Conservation (phyloP, 2,888 invertebrate genomes). For the Volucella zonaria region DNA sequence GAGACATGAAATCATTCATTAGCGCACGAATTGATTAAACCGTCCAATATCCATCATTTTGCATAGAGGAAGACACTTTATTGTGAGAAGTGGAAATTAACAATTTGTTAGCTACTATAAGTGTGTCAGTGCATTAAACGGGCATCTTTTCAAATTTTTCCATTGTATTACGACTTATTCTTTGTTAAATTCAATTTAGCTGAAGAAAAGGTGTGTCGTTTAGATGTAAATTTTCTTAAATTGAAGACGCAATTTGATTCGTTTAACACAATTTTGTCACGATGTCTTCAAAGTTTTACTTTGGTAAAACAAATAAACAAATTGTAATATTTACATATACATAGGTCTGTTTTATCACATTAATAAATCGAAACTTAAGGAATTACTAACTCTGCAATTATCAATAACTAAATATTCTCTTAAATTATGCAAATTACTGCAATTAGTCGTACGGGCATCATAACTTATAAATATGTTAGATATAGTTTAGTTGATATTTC, state of each 20-base stretch:
- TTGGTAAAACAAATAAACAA: too few species aligned
- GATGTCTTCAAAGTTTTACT: too few species aligned
- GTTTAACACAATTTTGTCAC: too few species aligned
- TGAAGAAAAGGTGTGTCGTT: background rate
- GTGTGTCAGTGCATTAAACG: background rate
- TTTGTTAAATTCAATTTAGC: too few species aligned
- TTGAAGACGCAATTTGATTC: too few species aligned
- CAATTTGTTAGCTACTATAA: background rate
- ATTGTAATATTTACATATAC: background rate
- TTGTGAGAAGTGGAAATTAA: background rate
- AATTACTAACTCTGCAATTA: background rate
- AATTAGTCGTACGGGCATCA: background rate
- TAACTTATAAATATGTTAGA: constrained; percentile 1
- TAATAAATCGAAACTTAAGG: background rate
- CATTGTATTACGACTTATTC: background rate
- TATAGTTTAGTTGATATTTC: constrained; percentile 19
- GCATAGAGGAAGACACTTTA: background rate
- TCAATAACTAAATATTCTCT: background rate
- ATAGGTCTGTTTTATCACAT: background rate
- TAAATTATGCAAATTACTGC: constrained; percentile 16
- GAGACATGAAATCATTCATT: constrained; percentile 46
- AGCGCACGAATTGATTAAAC: constrained; percentile 21
- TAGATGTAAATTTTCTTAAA: too few species aligned
- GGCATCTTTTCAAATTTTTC: background rate
- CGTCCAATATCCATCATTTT: background rate